phyloP scores from a whole-genome alignment of 2,797 vertebrate species.

The Eulemur mongoz region DNA sequence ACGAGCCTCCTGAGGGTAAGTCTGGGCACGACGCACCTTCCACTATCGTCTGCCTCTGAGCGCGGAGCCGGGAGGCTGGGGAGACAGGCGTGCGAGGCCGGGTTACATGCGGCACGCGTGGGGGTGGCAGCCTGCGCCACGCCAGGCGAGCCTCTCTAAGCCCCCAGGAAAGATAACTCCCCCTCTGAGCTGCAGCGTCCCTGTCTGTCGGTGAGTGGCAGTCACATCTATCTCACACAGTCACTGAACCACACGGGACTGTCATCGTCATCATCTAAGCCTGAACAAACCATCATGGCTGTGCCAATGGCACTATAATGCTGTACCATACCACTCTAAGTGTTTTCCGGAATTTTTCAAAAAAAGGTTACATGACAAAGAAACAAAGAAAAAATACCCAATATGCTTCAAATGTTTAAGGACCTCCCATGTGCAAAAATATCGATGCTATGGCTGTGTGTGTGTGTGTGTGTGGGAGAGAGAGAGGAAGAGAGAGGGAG shows the following conservation, averaged over 20 bases:
- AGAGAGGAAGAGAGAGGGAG: too few species aligned
- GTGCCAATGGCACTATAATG: rapidly evolving
- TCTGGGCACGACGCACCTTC: rapidly evolving
- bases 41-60: too few species aligned
- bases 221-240: rapidly evolving
- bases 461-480: rapidly evolving
- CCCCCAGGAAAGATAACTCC: too few species aligned
- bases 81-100: rapidly evolving
- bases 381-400: neutral
- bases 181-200: rapidly evolving
- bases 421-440: neutral
- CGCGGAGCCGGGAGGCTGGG: rapidly evolving
- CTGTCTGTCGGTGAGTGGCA: rapidly evolving
- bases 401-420: neutral
- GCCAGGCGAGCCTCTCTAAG: rapidly evolving
- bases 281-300: rapidly evolving
- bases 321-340: rapidly evolving
- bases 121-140: rapidly evolving
- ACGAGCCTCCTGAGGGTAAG: rapidly evolving
- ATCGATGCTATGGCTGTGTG: rapidly evolving
- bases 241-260: neutral
- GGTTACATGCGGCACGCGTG: rapidly evolving
- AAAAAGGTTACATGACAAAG: neutral
- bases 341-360: neutral
- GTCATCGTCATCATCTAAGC: rapidly evolving